phyloP scores from a whole-genome alignment of 2,888 invertebrate genomes.

The Hydrotaea cyrtoneurina region DNA sequence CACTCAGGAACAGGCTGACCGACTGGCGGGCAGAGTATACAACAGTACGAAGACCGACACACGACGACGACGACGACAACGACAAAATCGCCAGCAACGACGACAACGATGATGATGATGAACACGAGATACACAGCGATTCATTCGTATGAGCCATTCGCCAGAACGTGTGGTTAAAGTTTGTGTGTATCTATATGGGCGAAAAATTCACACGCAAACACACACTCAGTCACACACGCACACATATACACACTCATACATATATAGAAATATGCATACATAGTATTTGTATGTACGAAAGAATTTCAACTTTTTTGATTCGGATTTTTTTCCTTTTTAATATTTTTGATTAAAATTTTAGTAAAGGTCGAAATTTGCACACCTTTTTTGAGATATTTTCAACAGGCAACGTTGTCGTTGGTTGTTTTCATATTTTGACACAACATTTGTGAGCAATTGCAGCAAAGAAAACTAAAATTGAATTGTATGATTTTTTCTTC shows the following conservation, averaged over 20 bases:
- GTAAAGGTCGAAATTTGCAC: constrained; percentile 32
- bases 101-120: constrained; percentile 33
- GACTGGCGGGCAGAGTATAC: constrained; percentile 9
- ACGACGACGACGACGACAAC: constrained; percentile 8
- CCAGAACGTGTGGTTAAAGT: constrained; percentile 62
- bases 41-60: neutral
- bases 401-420: constrained; percentile 33
- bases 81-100: too few species aligned
- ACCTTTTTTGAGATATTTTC: constrained; percentile 44
- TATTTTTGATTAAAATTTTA: constrained; percentile 1
- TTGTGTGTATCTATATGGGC: constrained; percentile 65
- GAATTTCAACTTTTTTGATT: constrained; percentile 38
- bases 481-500: constrained; percentile 18
- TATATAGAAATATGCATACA: neutral
- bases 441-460: constrained; percentile 24
- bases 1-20: constrained; percentile 28
- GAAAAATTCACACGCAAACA: constrained; percentile 52
- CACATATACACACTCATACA: constrained; percentile 8
- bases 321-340: constrained; percentile 30
- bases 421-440: constrained; percentile 34
- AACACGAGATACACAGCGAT: constrained; percentile 40
- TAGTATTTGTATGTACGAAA: constrained; percentile 30
- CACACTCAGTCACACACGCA: neutral
- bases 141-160: constrained; percentile 36
- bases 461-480: constrained; percentile 18